These are phyloP conservation scores for Habroteleia sp. DNA, from an alignment of 2,888 invertebrate genomes.

Conservation along the genomic window DNA sequence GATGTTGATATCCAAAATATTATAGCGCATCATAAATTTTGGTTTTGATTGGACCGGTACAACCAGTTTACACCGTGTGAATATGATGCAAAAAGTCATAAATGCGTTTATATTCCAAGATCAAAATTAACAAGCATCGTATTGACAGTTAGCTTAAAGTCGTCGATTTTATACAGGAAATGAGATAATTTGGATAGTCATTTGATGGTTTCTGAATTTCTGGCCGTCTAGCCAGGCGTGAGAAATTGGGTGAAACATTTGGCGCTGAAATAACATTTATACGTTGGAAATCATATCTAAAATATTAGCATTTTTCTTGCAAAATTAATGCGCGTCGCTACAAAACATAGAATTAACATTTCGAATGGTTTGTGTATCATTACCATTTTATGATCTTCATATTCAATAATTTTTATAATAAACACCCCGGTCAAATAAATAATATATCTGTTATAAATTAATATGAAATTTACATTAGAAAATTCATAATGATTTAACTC, in stretches of 20 bases:
- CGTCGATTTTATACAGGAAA: conserved; percentile 31
- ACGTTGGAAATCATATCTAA: conserved; percentile 2
- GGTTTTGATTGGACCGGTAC: conserved; percentile 30
- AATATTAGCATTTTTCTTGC: too few species aligned
- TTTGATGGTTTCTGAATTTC: conserved; percentile 3
- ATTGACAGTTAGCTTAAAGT: conserved; percentile 18
- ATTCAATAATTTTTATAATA: too few species aligned
- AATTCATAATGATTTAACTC: too few species aligned
- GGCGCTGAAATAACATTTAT: conserved; percentile 1
- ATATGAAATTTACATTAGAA: too few species aligned
- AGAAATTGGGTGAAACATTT: conserved; percentile 29
- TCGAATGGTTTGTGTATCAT: too few species aligned
- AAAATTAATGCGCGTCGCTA: too few species aligned
- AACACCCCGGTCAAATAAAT: too few species aligned
- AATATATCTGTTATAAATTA: too few species aligned
- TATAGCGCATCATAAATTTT: conserved; percentile 29
- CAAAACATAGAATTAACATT: too few species aligned
- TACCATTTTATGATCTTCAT: too few species aligned
- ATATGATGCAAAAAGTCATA: conserved; percentile 37
- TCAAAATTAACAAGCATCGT: conserved; percentile 11
- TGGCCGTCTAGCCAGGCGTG: background rate
- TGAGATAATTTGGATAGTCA: conserved; percentile 11
- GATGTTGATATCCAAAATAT: conserved; percentile 14
- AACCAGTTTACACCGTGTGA: conserved; percentile 43
- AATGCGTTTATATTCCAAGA: conserved; percentile 29